Evolutionary conservation across 2,888 invertebrate species (phyloP).

Genomic region (Dichetophora obliterata): DNA sequence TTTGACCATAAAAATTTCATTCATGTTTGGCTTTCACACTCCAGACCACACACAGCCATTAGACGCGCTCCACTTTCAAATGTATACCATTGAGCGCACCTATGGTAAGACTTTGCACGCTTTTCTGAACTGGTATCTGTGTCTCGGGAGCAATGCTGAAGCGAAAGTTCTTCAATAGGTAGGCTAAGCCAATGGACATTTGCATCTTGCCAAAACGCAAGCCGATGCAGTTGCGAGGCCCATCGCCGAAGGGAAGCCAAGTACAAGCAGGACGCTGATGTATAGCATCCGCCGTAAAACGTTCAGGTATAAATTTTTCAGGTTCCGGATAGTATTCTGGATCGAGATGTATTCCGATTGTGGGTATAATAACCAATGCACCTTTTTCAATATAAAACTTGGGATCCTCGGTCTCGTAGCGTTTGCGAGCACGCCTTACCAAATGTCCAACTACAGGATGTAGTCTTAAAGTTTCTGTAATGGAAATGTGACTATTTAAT

Average conservation of each 20-base stretch:
- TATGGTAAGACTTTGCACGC: slow-evolving; percentile 35
- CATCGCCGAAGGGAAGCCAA: slow-evolving; percentile 64
- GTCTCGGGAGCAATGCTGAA: slow-evolving; percentile 45
- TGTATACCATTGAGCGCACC: slow-evolving; percentile 39
- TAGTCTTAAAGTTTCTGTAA: slow-evolving; percentile 70
- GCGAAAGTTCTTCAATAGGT: slow-evolving; percentile 46
- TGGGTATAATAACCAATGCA: slow-evolving; percentile 72
- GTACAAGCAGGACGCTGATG: slow-evolving; percentile 56
- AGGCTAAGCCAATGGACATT: slow-evolving; percentile 55
- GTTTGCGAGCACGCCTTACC: slow-evolving; percentile 62
- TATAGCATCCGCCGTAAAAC: slow-evolving; percentile 65
- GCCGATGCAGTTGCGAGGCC: slow-evolving; percentile 64
- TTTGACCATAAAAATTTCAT: too few relatives aligned
- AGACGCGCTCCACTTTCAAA: slow-evolving; percentile 44
- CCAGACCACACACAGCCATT: too few relatives aligned
- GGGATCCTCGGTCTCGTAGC: slow-evolving; percentile 61
- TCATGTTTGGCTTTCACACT: too few relatives aligned
- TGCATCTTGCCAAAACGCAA: slow-evolving; percentile 64
- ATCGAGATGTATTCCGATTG: slow-evolving; percentile 70
- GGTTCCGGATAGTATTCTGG: slow-evolving; percentile 69
- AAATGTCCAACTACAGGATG: slow-evolving; percentile 69
- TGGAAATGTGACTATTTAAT: not conserved
- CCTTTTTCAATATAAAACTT: slow-evolving; percentile 71
- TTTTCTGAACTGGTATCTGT: slow-evolving; percentile 42
- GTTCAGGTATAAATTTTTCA: slow-evolving; percentile 69